These are phyloP conservation scores for Elysia crispata DNA, from an alignment of 2,888 invertebrate genomes.

Conservation along the genomic window DNA sequence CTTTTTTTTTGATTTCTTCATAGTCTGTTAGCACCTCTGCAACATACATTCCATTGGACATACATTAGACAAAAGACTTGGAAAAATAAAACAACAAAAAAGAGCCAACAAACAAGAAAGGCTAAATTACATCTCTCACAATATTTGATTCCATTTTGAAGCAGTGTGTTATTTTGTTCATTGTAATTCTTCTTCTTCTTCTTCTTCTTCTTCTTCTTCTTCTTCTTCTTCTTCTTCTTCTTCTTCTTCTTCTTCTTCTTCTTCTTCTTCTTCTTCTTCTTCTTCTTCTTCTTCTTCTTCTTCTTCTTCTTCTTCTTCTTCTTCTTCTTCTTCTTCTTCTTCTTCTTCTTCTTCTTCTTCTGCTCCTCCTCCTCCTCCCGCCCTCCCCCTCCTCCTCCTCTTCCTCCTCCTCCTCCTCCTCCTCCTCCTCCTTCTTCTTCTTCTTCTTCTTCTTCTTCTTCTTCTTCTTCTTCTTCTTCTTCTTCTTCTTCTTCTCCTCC, in stretches of 20 bases:
- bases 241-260: slow-evolving; percentile 12
- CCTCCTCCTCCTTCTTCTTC: slow-evolving; percentile 13
- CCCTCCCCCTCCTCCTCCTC: slow-evolving; percentile 5
- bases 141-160: too few species aligned
- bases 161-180: too few species aligned
- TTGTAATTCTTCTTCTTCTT: too few species aligned
- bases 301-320: slow-evolving; percentile 27
- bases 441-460: slow-evolving; percentile 17
- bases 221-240: slow-evolving; percentile 19
- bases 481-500: slow-evolving; percentile 26
- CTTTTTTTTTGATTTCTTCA: too few species aligned
- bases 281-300: slow-evolving; percentile 18
- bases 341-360: too few species aligned
- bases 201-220: too few species aligned
- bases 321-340: slow-evolving; percentile 17
- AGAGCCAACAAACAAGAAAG: background rate
- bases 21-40: too few species aligned
- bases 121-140: background rate
- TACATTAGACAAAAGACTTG: too few species aligned
- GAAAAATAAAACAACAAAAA: slow-evolving; percentile 11
- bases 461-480: slow-evolving; percentile 17
- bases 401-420: slow-evolving; percentile 31
- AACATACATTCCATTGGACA: too few species aligned
- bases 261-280: slow-evolving; percentile 13
- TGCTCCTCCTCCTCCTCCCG: background rate